Conservation (phyloP, 1,140 invertebrate genomes). For the Pogonomyrmex barbatus region DNA sequence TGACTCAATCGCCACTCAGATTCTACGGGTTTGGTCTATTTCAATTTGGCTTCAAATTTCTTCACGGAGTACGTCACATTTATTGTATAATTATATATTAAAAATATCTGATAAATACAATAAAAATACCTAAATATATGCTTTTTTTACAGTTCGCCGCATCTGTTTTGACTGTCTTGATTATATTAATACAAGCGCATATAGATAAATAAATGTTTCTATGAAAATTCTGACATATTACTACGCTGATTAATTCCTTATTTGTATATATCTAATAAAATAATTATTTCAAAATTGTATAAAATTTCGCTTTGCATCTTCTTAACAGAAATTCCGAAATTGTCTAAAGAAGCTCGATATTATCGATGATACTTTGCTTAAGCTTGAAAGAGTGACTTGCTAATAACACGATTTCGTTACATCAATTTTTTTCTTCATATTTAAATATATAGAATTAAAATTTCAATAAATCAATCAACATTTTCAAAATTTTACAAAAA, state of each 20-base stretch:
- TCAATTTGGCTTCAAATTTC: constrained; percentile 31
- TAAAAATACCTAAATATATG: background rate
- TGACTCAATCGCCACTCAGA: constrained; percentile 4
- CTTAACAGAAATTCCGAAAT: constrained; percentile 21
- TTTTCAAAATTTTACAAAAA: background rate
- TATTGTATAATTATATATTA: background rate
- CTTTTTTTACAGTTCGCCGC: background rate
- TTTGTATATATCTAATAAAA: no score
- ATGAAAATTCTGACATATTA: background rate
- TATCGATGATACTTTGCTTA: background rate
- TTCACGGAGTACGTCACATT: background rate
- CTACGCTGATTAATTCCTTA: no score
- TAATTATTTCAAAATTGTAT: background rate
- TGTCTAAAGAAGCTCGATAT: constrained; percentile 27
- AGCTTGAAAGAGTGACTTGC: background rate
- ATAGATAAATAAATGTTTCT: background rate
- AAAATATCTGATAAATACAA: background rate
- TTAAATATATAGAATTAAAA: constrained; percentile 25
- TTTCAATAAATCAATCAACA: constrained; percentile 19
- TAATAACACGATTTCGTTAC: background rate
- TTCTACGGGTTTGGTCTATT: constrained; percentile 27
- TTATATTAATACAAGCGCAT: constrained; percentile 25
- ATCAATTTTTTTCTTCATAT: background rate
- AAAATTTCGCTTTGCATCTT: background rate
- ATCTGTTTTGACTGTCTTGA: background rate